Evolutionary conservation across 2,888 invertebrate species (phyloP), one percentile per base, ranked within the genome.

Genomic region (Tetragonula carbonaria): DNA sequence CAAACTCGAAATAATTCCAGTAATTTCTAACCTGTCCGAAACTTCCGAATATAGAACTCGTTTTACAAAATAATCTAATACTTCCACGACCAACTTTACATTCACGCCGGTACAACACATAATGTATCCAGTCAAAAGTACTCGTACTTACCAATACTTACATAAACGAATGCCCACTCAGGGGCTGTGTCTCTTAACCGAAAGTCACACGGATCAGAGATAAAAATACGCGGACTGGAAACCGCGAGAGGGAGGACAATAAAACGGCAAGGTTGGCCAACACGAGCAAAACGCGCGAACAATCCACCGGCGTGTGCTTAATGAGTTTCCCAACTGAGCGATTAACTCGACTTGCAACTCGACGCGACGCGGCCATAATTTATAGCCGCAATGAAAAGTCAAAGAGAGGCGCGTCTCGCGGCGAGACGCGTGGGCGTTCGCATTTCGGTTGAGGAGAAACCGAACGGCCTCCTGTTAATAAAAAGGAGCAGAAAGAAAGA

Each of bases 321-420:
- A 81, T 81, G 83, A 76, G 67, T 75, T 80, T 76, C 57, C 62
- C 82, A 38, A 45, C 68, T 33, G 76, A 57, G 38, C 71, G 66
- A 53, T 53, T 53, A 57, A 59, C 75, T 38, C 28, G n/a, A 51
- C 45, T 45, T 8, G 45, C 8, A 8, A 45, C 45, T 33, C 45
- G 70, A 67, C 50, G 68, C 73, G 66, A 73, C 74, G 70, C n/a
- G 57, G 16, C 28, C 78, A 51, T 82, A 78, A 84, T 84, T 84
- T 84, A 84, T 72, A 67, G 62, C 57, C 33, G 62, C 65, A 66
- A 67, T 74, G 73, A 67, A 72, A 81, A 75, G 71, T 66, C 18
- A 38, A 45, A 70, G 74, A 68, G 55, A 73, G 57, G 63, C 74
- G 53, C 45, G 57, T 72, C 62, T 4, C 62, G 33, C 23, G 75